Evolutionary conservation across 23 tunicate genomes (phyloP).

Genomic region (Aplidium turbinatum): DNA sequence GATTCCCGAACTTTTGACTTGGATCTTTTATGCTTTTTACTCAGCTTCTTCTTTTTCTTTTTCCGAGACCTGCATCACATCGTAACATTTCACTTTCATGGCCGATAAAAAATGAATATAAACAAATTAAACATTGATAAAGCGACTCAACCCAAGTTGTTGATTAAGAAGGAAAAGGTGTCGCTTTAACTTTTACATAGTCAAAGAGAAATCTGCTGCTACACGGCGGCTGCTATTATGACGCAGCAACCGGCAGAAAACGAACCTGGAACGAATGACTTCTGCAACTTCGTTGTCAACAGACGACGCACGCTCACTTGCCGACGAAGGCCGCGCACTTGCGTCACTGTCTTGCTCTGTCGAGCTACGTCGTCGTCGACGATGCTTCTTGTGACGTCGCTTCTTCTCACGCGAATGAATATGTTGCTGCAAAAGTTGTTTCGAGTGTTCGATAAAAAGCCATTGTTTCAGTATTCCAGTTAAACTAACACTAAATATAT

Average conservation of each 20-base stretch:
- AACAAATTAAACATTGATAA: no score
- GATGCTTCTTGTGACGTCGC: slow-evolving; percentile 23
- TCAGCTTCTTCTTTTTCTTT: slow-evolving; percentile 41
- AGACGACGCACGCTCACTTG: slow-evolving; percentile 29
- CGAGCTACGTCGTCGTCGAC: slow-evolving; percentile 17
- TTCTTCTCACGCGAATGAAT: slow-evolving; percentile 17
- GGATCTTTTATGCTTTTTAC: slow-evolving; percentile 22
- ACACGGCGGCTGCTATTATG: no score
- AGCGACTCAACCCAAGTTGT: no score
- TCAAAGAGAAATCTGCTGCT: no score
- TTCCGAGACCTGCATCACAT: slow-evolving; percentile 33
- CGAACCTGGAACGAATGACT: neutral
- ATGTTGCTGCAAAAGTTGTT: slow-evolving; percentile 1
- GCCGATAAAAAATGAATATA: no score
- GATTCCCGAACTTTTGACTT: slow-evolving; percentile 42
- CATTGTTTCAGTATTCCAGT: neutral
- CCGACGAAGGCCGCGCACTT: slow-evolving; percentile 7
- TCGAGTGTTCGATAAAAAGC: no score
- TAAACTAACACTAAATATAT: no score
- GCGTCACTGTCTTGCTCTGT: slow-evolving; percentile 14
- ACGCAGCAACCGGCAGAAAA: no score
- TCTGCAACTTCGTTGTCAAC: slow-evolving; percentile 9
- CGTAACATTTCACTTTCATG: no score
- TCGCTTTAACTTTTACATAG: no score
- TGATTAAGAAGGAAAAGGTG: no score